Conservation (phyloP, 1,140 invertebrate species). For the Halyomorpha halys region DNA sequence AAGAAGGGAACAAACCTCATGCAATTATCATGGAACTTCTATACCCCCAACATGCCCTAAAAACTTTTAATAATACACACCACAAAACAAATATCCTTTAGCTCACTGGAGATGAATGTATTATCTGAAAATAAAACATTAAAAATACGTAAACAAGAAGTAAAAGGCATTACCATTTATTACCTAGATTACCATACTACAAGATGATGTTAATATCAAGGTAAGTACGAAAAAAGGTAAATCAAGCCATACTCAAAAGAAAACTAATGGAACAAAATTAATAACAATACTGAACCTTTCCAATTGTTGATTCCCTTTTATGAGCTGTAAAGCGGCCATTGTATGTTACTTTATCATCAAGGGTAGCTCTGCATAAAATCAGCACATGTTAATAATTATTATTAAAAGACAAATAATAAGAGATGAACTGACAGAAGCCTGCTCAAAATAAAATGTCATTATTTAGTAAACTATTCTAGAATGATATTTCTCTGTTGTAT, state of each 20-base stretch:
- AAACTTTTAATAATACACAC: slow-evolving; percentile 14
- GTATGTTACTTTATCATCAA: slow-evolving; percentile 4
- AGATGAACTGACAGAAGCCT: not conserved
- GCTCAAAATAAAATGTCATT: not conserved
- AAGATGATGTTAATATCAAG: not conserved
- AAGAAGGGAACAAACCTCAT: slow-evolving; percentile 4
- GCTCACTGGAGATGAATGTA: slow-evolving; percentile 18
- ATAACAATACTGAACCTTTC: slow-evolving; percentile 23
- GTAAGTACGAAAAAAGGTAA: not conserved
- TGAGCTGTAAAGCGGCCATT: slow-evolving; percentile 25
- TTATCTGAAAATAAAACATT: slow-evolving; percentile 20
- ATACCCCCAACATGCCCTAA: slow-evolving; percentile 8
- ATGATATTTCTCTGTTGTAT: too few species aligned
- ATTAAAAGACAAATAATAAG: not conserved
- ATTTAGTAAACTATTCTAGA: not conserved
- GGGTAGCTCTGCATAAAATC: not conserved
- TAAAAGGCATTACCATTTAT: too few species aligned
- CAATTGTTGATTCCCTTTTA: slow-evolving; percentile 27
- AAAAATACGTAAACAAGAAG: slow-evolving; percentile 5
- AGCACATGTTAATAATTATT: not conserved
- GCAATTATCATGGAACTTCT: not conserved
- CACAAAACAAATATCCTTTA: slow-evolving; percentile 14
- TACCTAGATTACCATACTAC: not conserved
- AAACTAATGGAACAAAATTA: not conserved
- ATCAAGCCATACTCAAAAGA: not conserved